These are phyloP conservation scores for Torymus aiolomorphi DNA, from an alignment of 2,888 invertebrate species.

Conservation along the genomic window DNA sequence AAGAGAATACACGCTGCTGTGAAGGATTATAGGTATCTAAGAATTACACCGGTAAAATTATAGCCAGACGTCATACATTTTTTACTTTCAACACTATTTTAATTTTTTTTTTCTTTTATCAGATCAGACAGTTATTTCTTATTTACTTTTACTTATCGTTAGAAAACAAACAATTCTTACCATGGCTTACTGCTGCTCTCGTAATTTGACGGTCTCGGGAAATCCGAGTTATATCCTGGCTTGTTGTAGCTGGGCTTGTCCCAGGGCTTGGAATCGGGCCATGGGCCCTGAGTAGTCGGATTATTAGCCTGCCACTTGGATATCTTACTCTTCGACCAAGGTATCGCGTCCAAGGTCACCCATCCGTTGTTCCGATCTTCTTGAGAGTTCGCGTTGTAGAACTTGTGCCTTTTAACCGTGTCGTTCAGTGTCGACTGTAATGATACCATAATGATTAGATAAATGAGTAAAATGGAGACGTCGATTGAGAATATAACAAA, in stretches of 20 bases:
- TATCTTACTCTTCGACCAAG: slow-evolving; percentile 88
- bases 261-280: slow-evolving; percentile 72
- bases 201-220: slow-evolving; percentile 65
- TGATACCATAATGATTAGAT: too few species aligned
- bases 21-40: too few species aligned
- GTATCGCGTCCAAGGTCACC: slow-evolving; percentile 86
- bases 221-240: slow-evolving; percentile 68
- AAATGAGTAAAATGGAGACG: too few species aligned
- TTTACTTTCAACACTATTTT: too few species aligned
- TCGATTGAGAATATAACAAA: too few species aligned
- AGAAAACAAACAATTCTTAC: slow-evolving; percentile 55
- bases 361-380: slow-evolving; percentile 84
- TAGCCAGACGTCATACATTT: too few species aligned
- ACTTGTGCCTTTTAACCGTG: slow-evolving; percentile 71
- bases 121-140: too few species aligned
- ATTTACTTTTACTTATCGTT: too few species aligned
- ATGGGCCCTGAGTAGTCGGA: slow-evolving; percentile 71
- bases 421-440: slow-evolving; percentile 65
- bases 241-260: slow-evolving; percentile 69
- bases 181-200: slow-evolving; percentile 69
- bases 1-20: too few species aligned
- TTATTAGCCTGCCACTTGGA: slow-evolving; percentile 87
- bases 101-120: too few species aligned
- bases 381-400: slow-evolving; percentile 77
- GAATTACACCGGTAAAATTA: too few species aligned